These are phyloP conservation scores for Petaurus breviceps DNA, from an alignment of 2,113 vertebrate genomes.

Conservation along the genomic window DNA sequence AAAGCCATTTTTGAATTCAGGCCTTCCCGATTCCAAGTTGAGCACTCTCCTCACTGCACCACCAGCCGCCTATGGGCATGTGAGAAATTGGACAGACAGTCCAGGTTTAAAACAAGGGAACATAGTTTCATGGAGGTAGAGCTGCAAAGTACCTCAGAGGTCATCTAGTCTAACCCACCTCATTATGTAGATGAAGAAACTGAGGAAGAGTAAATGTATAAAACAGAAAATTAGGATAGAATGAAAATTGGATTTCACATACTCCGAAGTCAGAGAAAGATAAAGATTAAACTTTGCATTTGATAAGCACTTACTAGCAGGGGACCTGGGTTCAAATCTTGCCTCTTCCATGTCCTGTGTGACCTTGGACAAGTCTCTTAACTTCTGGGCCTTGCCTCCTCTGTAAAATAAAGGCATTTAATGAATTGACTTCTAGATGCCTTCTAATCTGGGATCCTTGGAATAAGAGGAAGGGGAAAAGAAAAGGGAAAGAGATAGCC, in stretches of 20 bases:
- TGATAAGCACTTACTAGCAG: not conserved
- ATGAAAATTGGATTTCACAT: not conserved
- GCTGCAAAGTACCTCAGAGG: not conserved
- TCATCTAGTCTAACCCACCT: not conserved
- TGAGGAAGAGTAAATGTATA: not conserved
- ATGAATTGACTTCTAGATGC: not conserved
- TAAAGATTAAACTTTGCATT: not conserved
- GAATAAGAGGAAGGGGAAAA: not conserved
- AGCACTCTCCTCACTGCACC: too few relatives aligned
- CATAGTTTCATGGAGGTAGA: not conserved
- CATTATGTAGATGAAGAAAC: not conserved
- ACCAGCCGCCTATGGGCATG: too few relatives aligned
- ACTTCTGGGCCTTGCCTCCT: not conserved
- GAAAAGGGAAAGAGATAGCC: not conserved
- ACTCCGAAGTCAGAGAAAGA: not conserved
- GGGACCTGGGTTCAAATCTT: not conserved
- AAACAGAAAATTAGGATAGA: not conserved
- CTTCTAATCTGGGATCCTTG: not conserved
- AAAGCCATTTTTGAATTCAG: too few relatives aligned
- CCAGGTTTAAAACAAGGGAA: not conserved
- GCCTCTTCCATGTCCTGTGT: not conserved
- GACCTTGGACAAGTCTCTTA: not conserved
- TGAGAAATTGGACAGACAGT: too few relatives aligned
- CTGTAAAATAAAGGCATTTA: not conserved
- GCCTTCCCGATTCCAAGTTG: too few relatives aligned